Conservation (phyloP, 1,140 invertebrate species). For the Pristionchus pacificus region DNA sequence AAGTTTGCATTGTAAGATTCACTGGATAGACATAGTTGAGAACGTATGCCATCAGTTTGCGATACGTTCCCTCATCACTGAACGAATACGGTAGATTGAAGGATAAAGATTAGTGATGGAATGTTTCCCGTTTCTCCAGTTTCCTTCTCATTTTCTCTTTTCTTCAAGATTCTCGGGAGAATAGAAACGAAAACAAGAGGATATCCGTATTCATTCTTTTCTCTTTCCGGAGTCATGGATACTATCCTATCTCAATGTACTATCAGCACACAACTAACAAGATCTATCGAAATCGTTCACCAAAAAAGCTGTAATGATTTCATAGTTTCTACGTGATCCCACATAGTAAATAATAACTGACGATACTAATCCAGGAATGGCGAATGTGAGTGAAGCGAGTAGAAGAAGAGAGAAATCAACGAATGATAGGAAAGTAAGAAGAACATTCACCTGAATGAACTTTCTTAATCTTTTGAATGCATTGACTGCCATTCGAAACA, state of each 20-base stretch:
- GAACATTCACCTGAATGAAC: slow-evolving; percentile 43
- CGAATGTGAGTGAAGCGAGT: slow-evolving; percentile 45
- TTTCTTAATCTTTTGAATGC: slow-evolving; percentile 2
- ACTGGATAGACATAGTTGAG: slow-evolving; percentile 52
- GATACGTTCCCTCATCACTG: slow-evolving; percentile 15
- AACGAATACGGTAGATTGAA: slow-evolving; percentile 25
- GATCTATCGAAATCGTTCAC: too few species aligned
- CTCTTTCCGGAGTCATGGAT: background rate
- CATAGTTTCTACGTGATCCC: too few species aligned
- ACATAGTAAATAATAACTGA: too few species aligned
- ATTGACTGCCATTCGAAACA: too few species aligned
- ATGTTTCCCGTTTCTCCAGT: too few species aligned
- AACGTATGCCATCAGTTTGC: slow-evolving; percentile 39
- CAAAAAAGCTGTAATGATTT: too few species aligned
- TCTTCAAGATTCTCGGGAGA: background rate
- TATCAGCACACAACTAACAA: too few species aligned
- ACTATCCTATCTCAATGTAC: background rate
- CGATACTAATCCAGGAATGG: slow-evolving; percentile 45
- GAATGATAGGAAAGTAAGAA: slow-evolving; percentile 41
- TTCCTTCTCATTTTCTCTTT: background rate
- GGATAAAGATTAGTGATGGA: too few species aligned
- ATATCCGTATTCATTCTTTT: too few species aligned
- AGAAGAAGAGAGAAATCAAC: slow-evolving; percentile 44
- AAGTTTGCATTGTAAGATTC: slow-evolving; percentile 52
- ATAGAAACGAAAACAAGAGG: too few species aligned